Conservation (phyloP, 2,797 vertebrate genomes). For the Erethizon dorsatum region DNA sequence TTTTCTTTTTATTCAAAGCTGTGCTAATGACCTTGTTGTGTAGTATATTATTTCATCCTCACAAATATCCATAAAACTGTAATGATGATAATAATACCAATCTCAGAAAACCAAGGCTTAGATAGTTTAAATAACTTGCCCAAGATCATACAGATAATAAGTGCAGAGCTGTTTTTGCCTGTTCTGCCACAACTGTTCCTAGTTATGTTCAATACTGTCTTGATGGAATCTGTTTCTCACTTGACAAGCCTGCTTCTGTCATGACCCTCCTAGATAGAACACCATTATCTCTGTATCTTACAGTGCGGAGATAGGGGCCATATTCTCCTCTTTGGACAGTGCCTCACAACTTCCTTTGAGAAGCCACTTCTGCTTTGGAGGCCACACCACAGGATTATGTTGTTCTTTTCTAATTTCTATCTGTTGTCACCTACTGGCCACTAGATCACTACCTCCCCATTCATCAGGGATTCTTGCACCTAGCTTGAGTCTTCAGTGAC, state of each 20-base stretch:
- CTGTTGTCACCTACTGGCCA: neutral
- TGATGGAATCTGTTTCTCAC: conserved; percentile 11
- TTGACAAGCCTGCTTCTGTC: conserved; percentile 31
- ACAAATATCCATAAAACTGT: neutral
- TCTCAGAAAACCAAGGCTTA: conserved; percentile 2
- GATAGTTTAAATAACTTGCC: conserved; percentile 1
- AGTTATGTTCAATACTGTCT: neutral
- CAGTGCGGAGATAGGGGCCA: neutral
- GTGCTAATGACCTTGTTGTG: neutral
- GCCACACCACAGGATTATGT: neutral
- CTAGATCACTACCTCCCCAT: neutral
- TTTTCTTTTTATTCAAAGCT: neutral
- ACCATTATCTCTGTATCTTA: neutral
- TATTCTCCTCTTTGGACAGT: neutral
- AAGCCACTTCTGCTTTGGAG: neutral
- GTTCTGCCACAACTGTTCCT: conserved; percentile 4
- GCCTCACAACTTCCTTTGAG: neutral
- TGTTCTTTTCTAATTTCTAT: neutral
- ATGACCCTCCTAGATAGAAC: neutral
- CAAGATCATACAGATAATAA: neutral
- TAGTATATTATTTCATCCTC: conserved; percentile 31
- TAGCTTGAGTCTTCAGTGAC: neutral
- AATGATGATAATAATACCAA: neutral
- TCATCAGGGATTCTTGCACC: neutral
- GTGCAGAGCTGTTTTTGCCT: neutral